These are phyloP conservation scores for Sarotherodon lohbergeri DNA, from an alignment of 2,113 vertebrate genomes.

Conservation along the genomic window DNA sequence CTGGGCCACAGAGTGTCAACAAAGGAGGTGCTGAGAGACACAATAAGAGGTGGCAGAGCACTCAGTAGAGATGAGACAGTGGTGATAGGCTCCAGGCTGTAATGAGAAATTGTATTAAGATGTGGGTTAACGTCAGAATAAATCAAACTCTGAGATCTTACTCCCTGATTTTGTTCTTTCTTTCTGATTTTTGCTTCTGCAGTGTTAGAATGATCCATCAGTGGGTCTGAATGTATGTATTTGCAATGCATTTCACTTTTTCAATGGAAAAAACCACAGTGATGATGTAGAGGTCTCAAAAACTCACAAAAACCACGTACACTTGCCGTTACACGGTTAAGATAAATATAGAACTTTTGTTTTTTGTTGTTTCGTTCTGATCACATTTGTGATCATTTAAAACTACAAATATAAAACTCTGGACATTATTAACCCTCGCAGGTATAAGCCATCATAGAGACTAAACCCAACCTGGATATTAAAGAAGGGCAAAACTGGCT, in stretches of 20 bases:
- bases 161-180: background rate
- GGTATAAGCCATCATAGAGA: background rate
- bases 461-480: background rate
- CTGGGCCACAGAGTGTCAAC: background rate
- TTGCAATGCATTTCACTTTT: background rate
- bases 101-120: background rate
- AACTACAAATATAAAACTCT: background rate
- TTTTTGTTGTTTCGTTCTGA: background rate
- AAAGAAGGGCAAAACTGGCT: background rate
- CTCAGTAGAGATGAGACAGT: background rate
- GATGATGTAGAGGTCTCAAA: background rate
- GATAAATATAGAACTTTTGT: background rate
- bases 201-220: background rate
- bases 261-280: background rate
- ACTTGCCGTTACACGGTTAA: background rate
- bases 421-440: background rate
- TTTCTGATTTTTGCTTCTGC: background rate
- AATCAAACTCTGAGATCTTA: background rate
- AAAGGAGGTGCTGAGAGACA: slow-evolving; percentile 2
- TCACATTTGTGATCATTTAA: background rate
- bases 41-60: background rate
- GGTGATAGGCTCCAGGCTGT: background rate
- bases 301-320: background rate
- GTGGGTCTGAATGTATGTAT: background rate
- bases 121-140: background rate